phyloP scores from a whole-genome alignment of 2,113 vertebrate genomes.

The Saguinus midas region DNA sequence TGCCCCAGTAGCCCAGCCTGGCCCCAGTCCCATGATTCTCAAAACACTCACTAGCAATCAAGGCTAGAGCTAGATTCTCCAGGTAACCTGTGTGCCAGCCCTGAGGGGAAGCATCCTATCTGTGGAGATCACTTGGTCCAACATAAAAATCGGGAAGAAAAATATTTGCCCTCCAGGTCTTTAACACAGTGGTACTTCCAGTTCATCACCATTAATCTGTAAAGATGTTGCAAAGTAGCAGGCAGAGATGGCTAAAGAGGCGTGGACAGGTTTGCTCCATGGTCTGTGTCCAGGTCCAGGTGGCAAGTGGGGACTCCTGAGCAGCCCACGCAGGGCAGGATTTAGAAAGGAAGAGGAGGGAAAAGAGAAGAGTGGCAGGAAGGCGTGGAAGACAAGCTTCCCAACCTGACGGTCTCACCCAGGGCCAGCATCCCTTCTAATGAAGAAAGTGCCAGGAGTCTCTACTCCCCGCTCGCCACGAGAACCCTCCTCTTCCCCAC shows the following conservation, averaged over 20 bases:
- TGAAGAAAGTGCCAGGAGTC: not conserved
- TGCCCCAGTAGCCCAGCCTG: not conserved
- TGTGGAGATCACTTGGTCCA: not conserved
- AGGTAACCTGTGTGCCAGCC: not conserved
- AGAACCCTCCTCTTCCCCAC: not conserved
- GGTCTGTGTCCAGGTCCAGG: too few species aligned
- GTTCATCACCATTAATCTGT: not conserved
- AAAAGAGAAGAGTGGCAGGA: not conserved
- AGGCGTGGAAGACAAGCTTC: not conserved
- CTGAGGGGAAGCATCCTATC: not conserved
- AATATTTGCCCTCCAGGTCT: not conserved
- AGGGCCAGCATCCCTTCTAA: not conserved
- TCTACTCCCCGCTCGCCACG: not conserved
- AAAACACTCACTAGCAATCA: not conserved
- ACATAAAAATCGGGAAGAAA: not conserved
- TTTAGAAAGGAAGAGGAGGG: not conserved
- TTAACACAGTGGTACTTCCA: not conserved
- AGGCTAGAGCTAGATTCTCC: not conserved
- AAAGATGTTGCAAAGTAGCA: not conserved
- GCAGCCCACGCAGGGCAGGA: too few species aligned
- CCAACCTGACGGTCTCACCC: not conserved
- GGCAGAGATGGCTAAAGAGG: not conserved
- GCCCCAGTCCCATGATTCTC: too few species aligned
- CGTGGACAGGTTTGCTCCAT: rapidly evolving
- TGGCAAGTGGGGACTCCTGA: not conserved